Evolutionary conservation across 2,113 vertebrate genomes (phyloP).

Genomic region (Periophthalmodon schlosseri): DNA sequence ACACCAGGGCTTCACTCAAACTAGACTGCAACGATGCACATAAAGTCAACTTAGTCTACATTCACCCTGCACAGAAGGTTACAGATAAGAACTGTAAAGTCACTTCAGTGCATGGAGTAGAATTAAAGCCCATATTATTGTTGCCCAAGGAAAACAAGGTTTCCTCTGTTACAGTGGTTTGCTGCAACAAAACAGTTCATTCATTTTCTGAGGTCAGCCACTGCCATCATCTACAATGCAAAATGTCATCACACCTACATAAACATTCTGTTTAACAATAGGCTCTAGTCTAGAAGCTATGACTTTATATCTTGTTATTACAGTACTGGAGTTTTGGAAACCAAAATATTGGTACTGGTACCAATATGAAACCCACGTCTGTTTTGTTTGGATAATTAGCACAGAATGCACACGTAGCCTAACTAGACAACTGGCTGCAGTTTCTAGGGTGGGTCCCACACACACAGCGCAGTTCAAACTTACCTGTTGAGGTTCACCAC

Average conservation of each 20-base stretch:
- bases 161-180: constrained; percentile 17
- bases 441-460: not conserved
- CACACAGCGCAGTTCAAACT: constrained; percentile 7
- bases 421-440: not conserved
- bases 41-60: not conserved
- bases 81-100: not conserved
- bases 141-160: constrained; percentile 43
- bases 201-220: constrained; percentile 13
- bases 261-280: constrained; percentile 2
- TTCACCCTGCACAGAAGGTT: not conserved
- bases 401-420: too few species aligned
- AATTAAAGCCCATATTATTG: constrained; percentile 13
- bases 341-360: too few species aligned
- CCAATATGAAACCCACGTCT: too few species aligned
- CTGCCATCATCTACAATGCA: constrained; percentile 21
- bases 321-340: not conserved
- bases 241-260: constrained; percentile 12
- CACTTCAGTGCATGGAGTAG: constrained; percentile 30
- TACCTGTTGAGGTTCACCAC: constrained; percentile 68
- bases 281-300: not conserved
- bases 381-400: too few species aligned
- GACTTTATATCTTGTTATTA: not conserved
- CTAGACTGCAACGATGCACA: not conserved
- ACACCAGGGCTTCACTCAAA: not conserved
- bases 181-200: constrained; percentile 38